These are phyloP conservation scores for Isichthys henryi DNA, from an alignment of 2,113 vertebrate genomes.

Conservation along the genomic window DNA sequence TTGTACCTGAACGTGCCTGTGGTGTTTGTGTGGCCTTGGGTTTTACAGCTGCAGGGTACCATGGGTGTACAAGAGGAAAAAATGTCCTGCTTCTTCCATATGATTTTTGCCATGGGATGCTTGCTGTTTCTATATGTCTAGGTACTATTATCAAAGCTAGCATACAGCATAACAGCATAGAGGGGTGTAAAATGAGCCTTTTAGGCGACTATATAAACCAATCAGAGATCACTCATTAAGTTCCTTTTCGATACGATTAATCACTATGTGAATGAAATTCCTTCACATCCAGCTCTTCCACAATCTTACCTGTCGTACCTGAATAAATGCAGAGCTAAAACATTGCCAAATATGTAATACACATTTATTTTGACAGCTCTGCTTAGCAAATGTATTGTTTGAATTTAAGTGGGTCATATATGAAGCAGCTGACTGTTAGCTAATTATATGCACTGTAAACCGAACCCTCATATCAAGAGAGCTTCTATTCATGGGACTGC, in stretches of 20 bases:
- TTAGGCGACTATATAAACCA: not conserved
- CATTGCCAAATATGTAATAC: not conserved
- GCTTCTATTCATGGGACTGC: not conserved
- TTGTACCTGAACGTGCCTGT: not conserved
- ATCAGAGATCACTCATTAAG: not conserved
- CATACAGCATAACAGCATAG: not conserved
- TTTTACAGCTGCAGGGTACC: not conserved
- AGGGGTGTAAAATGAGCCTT: not conserved
- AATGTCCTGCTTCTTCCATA: not conserved
- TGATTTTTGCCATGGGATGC: not conserved
- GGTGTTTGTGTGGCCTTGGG: not conserved
- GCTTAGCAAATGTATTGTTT: not conserved
- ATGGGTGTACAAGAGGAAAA: not conserved
- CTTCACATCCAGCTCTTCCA: not conserved
- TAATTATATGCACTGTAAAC: not conserved
- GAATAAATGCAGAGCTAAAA: not conserved
- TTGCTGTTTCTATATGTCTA: not conserved
- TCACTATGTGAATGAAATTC: not conserved
- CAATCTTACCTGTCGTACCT: not conserved
- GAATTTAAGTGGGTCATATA: not conserved
- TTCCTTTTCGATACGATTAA: not conserved
- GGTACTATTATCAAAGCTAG: not conserved
- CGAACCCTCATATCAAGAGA: not conserved
- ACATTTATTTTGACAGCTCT: not conserved
- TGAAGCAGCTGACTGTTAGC: not conserved